These are phyloP conservation scores for Acleris emargana DNA, from an alignment of 2,888 invertebrate genomes.

Conservation along the genomic window DNA sequence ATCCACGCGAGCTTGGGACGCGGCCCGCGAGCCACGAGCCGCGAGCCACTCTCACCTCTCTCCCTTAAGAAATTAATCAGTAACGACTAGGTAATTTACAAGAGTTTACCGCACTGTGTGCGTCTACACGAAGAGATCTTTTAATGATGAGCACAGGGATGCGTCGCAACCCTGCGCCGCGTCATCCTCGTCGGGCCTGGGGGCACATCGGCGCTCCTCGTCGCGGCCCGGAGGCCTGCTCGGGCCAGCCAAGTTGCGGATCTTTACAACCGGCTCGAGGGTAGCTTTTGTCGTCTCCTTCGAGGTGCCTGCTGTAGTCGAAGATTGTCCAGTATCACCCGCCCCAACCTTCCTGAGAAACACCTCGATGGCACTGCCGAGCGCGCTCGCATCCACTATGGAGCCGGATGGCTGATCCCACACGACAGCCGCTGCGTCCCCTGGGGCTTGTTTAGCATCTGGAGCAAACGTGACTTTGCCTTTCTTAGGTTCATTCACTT, in stretches of 20 bases:
- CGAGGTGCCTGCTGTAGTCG: constrained; percentile 52
- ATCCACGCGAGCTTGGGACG: constrained; percentile 43
- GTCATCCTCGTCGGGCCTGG: constrained; percentile 88
- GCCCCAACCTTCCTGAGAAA: constrained; percentile 86
- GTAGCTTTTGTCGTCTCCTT: constrained; percentile 58
- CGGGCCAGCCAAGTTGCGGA: constrained; percentile 63
- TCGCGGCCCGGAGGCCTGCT: constrained; percentile 49
- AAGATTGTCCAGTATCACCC: constrained; percentile 70
- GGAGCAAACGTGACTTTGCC: constrained; percentile 85
- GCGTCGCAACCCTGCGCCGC: constrained; percentile 90
- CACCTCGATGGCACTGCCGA: constrained; percentile 93
- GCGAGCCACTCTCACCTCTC: constrained; percentile 50
- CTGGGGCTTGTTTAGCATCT: constrained; percentile 84
- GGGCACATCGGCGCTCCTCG: constrained; percentile 84
- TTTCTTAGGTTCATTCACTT: constrained; percentile 77
- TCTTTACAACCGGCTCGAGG: constrained; percentile 66
- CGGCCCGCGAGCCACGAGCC: constrained; percentile 45
- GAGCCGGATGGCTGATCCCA: constrained; percentile 91
- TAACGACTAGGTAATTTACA: constrained; percentile 72
- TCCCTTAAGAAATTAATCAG: constrained; percentile 60
- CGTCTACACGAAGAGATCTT: constrained; percentile 92
- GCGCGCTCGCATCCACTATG: constrained; percentile 90
- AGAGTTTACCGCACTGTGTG: constrained; percentile 59
- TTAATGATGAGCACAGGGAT: constrained; percentile 91
- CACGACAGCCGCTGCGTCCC: constrained; percentile 85